Conservation (phyloP, 2,113 vertebrate species). For the Speoplatyrhinus poulsoni region DNA sequence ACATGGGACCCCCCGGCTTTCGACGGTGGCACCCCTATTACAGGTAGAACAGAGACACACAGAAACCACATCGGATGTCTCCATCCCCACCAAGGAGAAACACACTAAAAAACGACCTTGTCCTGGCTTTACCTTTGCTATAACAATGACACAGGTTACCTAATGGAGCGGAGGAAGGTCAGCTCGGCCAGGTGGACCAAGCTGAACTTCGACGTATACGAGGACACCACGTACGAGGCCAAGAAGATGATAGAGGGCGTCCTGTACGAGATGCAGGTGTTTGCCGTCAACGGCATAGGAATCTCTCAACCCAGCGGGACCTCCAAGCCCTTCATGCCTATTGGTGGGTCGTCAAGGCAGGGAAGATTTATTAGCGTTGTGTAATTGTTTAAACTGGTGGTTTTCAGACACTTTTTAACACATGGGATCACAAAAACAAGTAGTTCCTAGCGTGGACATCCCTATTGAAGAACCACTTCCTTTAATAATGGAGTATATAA, state of each 20-base stretch:
- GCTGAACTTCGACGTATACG: slow-evolving; percentile 87
- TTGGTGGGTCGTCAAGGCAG: slow-evolving; percentile 60
- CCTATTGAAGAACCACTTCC: too few relatives aligned
- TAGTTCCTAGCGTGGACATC: too few relatives aligned
- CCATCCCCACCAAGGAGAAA: neutral
- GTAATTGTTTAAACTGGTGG: neutral
- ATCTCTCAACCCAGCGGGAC: slow-evolving; percentile 82
- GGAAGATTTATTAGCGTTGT: neutral
- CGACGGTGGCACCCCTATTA: slow-evolving; percentile 83
- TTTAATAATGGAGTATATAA: neutral
- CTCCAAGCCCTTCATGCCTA: slow-evolving; percentile 83
- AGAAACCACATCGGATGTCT: slow-evolving; percentile 16
- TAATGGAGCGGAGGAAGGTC: slow-evolving; percentile 90
- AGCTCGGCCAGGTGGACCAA: slow-evolving; percentile 87
- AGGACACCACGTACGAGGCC: slow-evolving; percentile 80
- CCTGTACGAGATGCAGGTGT: slow-evolving; percentile 90
- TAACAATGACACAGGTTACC: slow-evolving; percentile 77
- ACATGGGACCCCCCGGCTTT: slow-evolving; percentile 84
- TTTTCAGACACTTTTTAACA: neutral
- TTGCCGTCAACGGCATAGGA: slow-evolving; percentile 86
- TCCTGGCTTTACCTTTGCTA: too few relatives aligned
- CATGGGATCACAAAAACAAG: neutral
- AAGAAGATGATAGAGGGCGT: slow-evolving; percentile 91
- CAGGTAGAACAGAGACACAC: slow-evolving; percentile 71
- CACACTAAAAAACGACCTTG: neutral